Conservation (phyloP, 2,797 vertebrate genomes). For the Erethizon dorsatum region DNA sequence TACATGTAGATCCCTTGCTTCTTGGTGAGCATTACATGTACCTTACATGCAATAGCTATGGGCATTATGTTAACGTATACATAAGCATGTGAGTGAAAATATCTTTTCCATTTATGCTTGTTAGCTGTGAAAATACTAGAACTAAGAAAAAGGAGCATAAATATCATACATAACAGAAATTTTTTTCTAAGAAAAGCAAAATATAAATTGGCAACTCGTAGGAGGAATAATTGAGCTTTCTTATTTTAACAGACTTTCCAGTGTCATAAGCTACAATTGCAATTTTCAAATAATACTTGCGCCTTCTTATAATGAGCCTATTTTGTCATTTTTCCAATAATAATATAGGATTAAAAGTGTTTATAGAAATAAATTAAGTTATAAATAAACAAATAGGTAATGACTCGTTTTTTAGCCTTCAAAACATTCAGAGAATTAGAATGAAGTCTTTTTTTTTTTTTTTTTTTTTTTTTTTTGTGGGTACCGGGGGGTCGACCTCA, state of each 20-base stretch:
- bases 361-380: conserved; percentile 76
- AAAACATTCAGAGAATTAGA: conserved; percentile 79
- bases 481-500: no score
- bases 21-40: not conserved
- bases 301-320: conserved; percentile 65
- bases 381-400: conserved; percentile 74
- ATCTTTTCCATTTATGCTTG: conserved; percentile 29
- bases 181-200: conserved; percentile 56
- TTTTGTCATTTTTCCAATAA: conserved; percentile 77
- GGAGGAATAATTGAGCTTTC: conserved; percentile 71
- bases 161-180: not conserved
- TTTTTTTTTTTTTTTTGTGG: no score
- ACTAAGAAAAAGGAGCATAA: not conserved
- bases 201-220: conserved; percentile 47
- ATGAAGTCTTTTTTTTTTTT: conserved; percentile 71
- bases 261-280: conserved; percentile 75
- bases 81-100: not conserved
- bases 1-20: not conserved
- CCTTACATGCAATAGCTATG: not conserved
- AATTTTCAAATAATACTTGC: conserved; percentile 68
- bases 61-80: not conserved
- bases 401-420: conserved; percentile 74
- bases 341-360: conserved; percentile 75
- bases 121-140: conserved; percentile 51
- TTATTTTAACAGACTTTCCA: conserved; percentile 72